Evolutionary conservation across 2,888 invertebrate genomes (phyloP).

Genomic region (Melinopterus prodromus): DNA sequence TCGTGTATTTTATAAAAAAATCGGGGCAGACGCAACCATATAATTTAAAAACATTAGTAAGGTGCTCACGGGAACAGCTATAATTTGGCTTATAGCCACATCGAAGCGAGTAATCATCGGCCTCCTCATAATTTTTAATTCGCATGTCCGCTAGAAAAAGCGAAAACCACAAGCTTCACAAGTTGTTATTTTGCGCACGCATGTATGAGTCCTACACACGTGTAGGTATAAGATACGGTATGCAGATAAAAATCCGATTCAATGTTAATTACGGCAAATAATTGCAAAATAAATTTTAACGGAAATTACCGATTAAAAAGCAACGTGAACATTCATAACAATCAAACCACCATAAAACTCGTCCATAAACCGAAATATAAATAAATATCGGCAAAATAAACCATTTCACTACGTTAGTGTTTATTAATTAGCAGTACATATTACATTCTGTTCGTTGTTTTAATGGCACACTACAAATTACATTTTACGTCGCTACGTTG

Average conservation of each 20-base stretch:
- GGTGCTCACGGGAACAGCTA: background rate
- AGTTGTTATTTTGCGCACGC: background rate
- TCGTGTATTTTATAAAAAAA: background rate
- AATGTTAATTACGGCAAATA: background rate
- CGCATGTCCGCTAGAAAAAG: conserved; percentile 4
- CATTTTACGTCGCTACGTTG: background rate
- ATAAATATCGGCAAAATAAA: background rate
- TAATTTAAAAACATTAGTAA: conserved; percentile 4
- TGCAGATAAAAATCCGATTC: background rate
- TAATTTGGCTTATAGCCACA: background rate
- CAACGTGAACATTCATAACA: background rate
- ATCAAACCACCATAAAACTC: background rate
- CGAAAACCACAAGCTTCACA: background rate
- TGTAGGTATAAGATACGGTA: background rate
- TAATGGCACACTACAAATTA: background rate
- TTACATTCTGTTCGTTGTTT: background rate
- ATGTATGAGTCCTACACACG: background rate
- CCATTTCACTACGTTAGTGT: background rate
- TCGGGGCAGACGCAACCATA: background rate
- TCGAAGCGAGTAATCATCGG: background rate
- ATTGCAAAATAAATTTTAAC: background rate
- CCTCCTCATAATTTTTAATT: background rate
- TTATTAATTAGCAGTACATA: background rate
- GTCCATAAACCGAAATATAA: background rate
- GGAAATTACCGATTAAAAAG: background rate